phyloP scores from a whole-genome alignment of 2,797 vertebrate species.

The Forpus xanthops region DNA sequence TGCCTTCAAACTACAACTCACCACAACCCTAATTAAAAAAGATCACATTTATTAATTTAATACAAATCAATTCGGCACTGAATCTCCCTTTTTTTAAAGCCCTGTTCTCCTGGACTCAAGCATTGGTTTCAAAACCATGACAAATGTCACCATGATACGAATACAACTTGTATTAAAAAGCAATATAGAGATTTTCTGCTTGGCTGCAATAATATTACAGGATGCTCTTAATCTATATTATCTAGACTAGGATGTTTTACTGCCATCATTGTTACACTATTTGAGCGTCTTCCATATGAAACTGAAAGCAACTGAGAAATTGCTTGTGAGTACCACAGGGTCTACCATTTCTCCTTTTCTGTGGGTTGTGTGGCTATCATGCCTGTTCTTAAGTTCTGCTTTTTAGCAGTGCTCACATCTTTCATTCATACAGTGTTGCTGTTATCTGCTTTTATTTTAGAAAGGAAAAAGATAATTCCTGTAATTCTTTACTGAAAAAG shows the following conservation, averaged over 20 bases:
- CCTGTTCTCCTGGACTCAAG: background rate
- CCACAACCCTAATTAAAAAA: background rate
- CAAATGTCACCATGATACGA: background rate
- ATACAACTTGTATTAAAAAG: conserved; percentile 43
- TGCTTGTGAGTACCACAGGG: background rate
- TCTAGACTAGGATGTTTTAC: conserved; percentile 34
- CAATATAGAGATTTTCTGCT: conserved; percentile 47
- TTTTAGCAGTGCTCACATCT: background rate
- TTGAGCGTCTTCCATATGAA: background rate
- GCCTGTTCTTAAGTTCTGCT: background rate
- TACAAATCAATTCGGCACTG: conserved; percentile 17
- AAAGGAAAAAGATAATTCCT: background rate
- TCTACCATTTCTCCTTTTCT: background rate
- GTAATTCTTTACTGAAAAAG: background rate
- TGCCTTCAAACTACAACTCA: background rate
- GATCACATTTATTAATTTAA: conserved; percentile 8
- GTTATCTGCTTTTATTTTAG: background rate
- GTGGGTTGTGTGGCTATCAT: background rate
- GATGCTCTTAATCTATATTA: conserved; percentile 54
- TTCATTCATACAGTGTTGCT: background rate
- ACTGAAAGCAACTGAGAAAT: background rate
- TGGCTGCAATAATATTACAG: conserved; percentile 38
- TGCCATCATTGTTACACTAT: background rate
- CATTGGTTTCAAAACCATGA: conserved; percentile 4
- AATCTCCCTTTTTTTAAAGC: background rate